Evolutionary conservation across 1,140 invertebrate genomes (phyloP).

Genomic region (Subanguina moxae): DNA sequence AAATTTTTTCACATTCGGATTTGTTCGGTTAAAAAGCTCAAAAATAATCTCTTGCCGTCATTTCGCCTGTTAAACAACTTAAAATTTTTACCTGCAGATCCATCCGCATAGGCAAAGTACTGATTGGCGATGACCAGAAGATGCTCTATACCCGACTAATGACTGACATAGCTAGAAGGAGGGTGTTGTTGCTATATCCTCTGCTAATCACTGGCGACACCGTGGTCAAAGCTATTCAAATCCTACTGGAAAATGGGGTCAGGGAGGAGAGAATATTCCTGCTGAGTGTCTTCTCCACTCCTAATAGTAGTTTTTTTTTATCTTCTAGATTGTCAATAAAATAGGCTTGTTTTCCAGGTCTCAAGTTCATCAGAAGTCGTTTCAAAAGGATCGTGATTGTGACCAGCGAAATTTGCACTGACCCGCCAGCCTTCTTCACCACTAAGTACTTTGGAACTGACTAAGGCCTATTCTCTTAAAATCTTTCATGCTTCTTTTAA

Average conservation of each 20-base stretch:
- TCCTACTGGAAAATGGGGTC: slow-evolving; percentile 37
- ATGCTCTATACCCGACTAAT: slow-evolving; percentile 97
- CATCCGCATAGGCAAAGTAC: slow-evolving; percentile 83
- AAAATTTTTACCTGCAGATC: slow-evolving; percentile 67
- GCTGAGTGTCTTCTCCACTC: slow-evolving; percentile 44
- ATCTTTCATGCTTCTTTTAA: too few species aligned
- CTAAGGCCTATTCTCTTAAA: too few species aligned
- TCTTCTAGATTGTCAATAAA: slow-evolving; percentile 1
- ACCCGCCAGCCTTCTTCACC: slow-evolving; percentile 37
- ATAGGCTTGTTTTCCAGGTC: slow-evolving; percentile 26
- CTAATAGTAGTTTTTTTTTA: slow-evolving; percentile 26
- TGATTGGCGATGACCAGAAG: slow-evolving; percentile 92
- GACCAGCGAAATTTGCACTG: slow-evolving; percentile 38
- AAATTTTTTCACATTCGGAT: too few species aligned
- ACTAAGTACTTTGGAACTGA: slow-evolving; percentile 29
- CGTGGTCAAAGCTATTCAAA: slow-evolving; percentile 43
- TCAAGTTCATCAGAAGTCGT: slow-evolving; percentile 19
- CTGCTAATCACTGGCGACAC: slow-evolving; percentile 45
- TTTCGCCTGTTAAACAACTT: slow-evolving; percentile 50
- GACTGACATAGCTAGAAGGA: slow-evolving; percentile 81
- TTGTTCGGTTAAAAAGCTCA: neutral
- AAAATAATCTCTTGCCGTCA: neutral
- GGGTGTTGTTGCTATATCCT: slow-evolving; percentile 81
- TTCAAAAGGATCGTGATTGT: slow-evolving; percentile 41
- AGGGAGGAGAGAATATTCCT: slow-evolving; percentile 46